These are phyloP conservation scores for Boleophthalmus pectinirostris DNA, from an alignment of 2,113 vertebrate genomes.

Conservation along the genomic window DNA sequence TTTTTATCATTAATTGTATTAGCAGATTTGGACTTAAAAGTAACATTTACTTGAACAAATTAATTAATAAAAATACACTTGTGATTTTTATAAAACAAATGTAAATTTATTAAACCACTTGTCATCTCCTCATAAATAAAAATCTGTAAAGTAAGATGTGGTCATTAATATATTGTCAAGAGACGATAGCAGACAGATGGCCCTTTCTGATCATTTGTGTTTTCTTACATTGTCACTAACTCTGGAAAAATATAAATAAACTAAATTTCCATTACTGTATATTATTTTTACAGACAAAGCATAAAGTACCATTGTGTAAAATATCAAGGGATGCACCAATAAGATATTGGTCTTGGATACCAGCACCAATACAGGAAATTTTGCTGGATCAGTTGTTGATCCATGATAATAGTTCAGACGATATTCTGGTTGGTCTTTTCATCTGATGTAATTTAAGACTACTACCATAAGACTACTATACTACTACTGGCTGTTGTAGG, in stretches of 20 bases:
- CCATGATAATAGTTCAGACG: too few species aligned
- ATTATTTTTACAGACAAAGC: background rate
- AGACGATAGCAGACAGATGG: background rate
- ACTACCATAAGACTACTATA: too few species aligned
- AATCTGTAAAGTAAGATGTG: slow-evolving; percentile 26
- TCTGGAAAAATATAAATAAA: background rate
- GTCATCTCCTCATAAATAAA: slow-evolving; percentile 48
- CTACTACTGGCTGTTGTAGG: too few species aligned
- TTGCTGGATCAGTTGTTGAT: too few species aligned
- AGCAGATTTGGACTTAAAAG: slow-evolving; percentile 39
- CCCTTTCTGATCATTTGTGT: background rate
- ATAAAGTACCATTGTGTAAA: background rate
- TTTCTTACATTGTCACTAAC: background rate
- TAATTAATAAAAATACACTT: slow-evolving; percentile 1
- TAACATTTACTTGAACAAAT: slow-evolving; percentile 23
- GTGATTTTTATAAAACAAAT: slow-evolving; percentile 11
- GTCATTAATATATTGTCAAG: slow-evolving; percentile 4
- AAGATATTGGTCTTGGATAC: too few species aligned
- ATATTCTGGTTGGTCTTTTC: too few species aligned
- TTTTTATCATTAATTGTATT: slow-evolving; percentile 31
- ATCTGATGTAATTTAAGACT: too few species aligned
- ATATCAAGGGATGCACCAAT: too few species aligned
- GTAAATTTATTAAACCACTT: slow-evolving; percentile 35
- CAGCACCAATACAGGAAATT: too few species aligned
- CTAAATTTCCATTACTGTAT: background rate